These are phyloP conservation scores for Pyrgilauda ruficollis DNA, from an alignment of 2,113 vertebrate genomes.

Conservation along the genomic window DNA sequence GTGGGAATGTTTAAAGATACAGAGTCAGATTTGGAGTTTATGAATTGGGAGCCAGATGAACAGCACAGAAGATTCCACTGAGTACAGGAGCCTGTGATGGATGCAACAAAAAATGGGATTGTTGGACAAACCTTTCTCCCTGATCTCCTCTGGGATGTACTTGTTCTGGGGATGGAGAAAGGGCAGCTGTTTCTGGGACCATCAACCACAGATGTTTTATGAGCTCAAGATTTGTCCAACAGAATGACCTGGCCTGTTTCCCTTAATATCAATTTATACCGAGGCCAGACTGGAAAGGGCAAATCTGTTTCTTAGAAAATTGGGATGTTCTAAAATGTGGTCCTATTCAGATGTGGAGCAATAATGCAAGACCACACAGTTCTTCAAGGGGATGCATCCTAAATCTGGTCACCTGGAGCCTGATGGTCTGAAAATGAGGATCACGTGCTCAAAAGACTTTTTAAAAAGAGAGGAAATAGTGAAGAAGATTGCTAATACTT, in stretches of 20 bases:
- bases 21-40: neutral
- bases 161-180: neutral
- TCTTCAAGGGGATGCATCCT: neutral
- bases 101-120: neutral
- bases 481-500: neutral
- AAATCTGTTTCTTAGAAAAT: neutral
- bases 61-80: neutral
- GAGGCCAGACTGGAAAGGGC: neutral
- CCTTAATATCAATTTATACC: neutral
- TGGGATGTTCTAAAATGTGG: neutral
- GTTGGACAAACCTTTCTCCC: neutral
- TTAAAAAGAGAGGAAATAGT: neutral
- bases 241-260: neutral
- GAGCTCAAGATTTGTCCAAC: neutral
- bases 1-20: neutral
- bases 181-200: neutral
- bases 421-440: neutral
- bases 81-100: neutral
- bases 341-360: neutral
- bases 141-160: neutral
- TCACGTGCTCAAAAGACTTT: neutral
- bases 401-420: neutral
- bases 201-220: neutral
- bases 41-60: neutral
- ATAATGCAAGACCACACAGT: neutral